Evolutionary conservation across 2,797 vertebrate species (phyloP).

Genomic region (Podargus strigoides): DNA sequence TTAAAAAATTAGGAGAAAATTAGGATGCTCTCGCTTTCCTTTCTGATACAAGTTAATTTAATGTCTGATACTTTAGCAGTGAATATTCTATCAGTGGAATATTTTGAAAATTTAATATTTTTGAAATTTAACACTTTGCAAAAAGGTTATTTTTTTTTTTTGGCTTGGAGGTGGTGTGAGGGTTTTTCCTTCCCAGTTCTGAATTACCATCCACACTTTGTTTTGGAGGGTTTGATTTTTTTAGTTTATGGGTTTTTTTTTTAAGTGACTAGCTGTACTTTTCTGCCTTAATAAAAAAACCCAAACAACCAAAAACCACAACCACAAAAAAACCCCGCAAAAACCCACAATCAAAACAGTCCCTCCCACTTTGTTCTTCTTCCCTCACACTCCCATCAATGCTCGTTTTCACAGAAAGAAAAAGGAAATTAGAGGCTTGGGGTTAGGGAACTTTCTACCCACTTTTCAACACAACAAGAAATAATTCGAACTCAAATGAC

Average conservation of each 20-base stretch:
- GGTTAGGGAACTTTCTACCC: not conserved
- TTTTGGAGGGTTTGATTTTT: too few species aligned
- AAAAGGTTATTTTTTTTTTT: not conserved
- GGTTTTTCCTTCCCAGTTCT: not conserved
- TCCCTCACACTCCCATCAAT: not conserved
- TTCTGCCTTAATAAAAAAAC: not conserved
- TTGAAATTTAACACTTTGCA: not conserved
- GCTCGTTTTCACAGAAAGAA: not conserved
- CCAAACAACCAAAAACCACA: too few species aligned
- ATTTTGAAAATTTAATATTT: not conserved
- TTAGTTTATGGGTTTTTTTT: too few species aligned
- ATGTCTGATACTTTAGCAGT: not conserved
- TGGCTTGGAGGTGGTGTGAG: fast-evolving
- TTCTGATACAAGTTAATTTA: not conserved
- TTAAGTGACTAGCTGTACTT: not conserved
- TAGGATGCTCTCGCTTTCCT: not conserved
- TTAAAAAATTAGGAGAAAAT: not conserved
- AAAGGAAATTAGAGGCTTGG: not conserved
- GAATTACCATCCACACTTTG: not conserved
- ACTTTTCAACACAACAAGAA: slow-evolving; percentile 16
- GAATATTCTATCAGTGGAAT: not conserved
- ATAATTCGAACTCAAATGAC: slow-evolving; percentile 2
- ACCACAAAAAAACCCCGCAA: too few species aligned
- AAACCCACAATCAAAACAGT: too few species aligned
- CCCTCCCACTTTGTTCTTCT: not conserved